A percentile compares a stretch with the other conserved stretches of the same genome.
Conservation (phyloP, 2,797 vertebrate genomes). For the Takifugu ocellatus region DNA sequence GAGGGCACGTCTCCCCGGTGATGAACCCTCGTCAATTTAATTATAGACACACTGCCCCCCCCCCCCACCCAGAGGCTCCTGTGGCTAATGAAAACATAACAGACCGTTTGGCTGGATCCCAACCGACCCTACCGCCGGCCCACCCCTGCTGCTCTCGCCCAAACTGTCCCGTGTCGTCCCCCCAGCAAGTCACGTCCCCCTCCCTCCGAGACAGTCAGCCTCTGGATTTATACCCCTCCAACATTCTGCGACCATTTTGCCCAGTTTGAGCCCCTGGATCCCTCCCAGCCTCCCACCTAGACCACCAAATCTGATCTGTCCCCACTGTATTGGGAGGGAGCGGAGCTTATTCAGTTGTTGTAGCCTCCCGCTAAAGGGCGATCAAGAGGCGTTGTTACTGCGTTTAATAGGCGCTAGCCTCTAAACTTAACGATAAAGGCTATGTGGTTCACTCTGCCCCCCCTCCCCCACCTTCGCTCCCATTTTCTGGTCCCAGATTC, state of each 20-base stretch:
- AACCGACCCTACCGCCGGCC: slow-evolving; percentile 34
- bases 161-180: slow-evolving; percentile 31
- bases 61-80: slow-evolving; percentile 37
- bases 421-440: too few species aligned
- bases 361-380: too few species aligned
- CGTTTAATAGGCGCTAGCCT: too few species aligned
- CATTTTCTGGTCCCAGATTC: slow-evolving; percentile 32
- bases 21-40: slow-evolving; percentile 61
- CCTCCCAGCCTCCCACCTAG: too few species aligned
- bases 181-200: slow-evolving; percentile 18
- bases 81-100: slow-evolving; percentile 65
- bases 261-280: too few species aligned
- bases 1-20: slow-evolving; percentile 55
- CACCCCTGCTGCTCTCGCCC: slow-evolving; percentile 26
- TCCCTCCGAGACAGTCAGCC: slow-evolving; percentile 23
- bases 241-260: too few species aligned
- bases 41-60: slow-evolving; percentile 46
- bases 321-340: too few species aligned
- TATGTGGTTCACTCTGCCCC: too few species aligned
- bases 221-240: slow-evolving; percentile 22
- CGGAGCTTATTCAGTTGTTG: too few species aligned
- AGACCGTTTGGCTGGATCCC: slow-evolving; percentile 44
- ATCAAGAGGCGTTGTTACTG: too few species aligned
- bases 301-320: too few species aligned
- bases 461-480: not conserved